Base-by-base conservation (phyloP, 2,888 invertebrate genomes). In the Formica aserva region DNA sequence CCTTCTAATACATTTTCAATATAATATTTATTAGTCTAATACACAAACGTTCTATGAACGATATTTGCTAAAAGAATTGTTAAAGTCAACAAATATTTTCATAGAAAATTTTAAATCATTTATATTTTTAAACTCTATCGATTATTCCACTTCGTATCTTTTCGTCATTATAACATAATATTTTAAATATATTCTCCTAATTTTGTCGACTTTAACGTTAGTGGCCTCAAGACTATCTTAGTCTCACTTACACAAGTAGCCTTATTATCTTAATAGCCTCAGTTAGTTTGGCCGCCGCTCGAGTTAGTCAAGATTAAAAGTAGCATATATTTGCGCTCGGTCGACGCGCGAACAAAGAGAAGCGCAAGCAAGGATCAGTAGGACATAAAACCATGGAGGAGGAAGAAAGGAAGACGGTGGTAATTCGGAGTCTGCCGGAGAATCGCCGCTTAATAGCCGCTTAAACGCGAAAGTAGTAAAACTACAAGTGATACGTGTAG, bases 391-490 rank as follows among this genome's bases (percentile, higher is more conserved):
- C n/a, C 55, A 22, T 63, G 60, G 32, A 74, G 75, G 66, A 60
- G 76, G 66, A 63, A 63, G 52, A 57, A 65, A 13, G 38, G 1
- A 32, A 38, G 35, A 38, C 52, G 35, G 15, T 5, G 38, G 69
- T 55, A 29, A 69, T 32, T 32, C n/a, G 35, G 48, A 71, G 77
- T 72, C 75, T 87, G 84, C 88, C 85, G 86, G 86, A 88, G 88
- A 88, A 91, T 91, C 89, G 84, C 88, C 86, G 77, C 90, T 26
- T 91, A 92, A 92, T 92, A 91, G 90, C 87, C 88, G 90, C 86
- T 91, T 91, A 89, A 91, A 91, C 88, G 89, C 83, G 84, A 91
- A 90, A 88, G 89, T 91, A 89, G 88, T 90, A 91, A 92, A 91
- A 83, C 86, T 84, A 63, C 85, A 81, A 89, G 89, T 86, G 87